These are phyloP conservation scores for Neomorphus geoffroyi DNA, from an alignment of 2,797 vertebrate genomes.

Conservation along the genomic window DNA sequence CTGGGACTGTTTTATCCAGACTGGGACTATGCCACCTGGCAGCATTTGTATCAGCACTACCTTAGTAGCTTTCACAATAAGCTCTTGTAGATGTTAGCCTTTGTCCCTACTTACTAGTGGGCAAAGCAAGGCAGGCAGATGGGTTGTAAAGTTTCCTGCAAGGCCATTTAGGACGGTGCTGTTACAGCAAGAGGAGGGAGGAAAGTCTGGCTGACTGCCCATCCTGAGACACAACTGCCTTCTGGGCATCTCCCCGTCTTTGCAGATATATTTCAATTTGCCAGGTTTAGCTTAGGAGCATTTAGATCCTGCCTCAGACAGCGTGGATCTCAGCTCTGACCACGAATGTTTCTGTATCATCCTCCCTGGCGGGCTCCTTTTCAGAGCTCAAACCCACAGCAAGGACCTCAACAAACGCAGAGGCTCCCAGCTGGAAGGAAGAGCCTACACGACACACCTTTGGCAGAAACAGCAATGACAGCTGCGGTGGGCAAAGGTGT, in stretches of 20 bases:
- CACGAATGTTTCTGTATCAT: rapidly evolving
- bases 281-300: not conserved
- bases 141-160: not conserved
- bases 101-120: not conserved
- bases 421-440: not conserved
- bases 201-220: not conserved
- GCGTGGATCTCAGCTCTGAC: not conserved
- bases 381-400: not conserved
- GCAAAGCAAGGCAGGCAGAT: not conserved
- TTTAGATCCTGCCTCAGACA: not conserved
- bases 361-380: not conserved
- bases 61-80: not conserved
- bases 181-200: not conserved
- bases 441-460: rapidly evolving
- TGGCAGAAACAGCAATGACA: not conserved
- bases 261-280: not conserved
- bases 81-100: not conserved
- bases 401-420: not conserved
- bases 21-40: not conserved
- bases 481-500: not conserved
- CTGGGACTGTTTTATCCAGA: not conserved
- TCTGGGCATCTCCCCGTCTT: not conserved
- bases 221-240: not conserved
- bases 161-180: not conserved
- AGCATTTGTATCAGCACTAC: not conserved